phyloP scores from a whole-genome alignment of 2,888 invertebrate genomes.

The Gasteruption jaculator region DNA sequence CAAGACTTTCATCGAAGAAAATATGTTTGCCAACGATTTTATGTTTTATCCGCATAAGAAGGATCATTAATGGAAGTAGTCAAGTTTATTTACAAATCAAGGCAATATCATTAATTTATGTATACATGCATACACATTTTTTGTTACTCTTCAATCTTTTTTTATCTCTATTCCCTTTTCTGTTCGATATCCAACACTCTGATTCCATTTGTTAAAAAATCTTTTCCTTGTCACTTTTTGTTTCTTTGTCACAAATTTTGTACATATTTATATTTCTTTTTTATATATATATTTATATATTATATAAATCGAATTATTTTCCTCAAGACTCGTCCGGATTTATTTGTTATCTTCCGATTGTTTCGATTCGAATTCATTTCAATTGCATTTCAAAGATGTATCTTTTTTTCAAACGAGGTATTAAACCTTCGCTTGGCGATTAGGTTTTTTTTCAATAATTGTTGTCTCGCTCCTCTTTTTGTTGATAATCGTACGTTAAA shows the following conservation, averaged over 20 bases:
- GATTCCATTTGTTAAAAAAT: slow-evolving; percentile 19
- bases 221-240: slow-evolving; percentile 17
- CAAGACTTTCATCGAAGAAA: too few species aligned
- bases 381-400: too few species aligned
- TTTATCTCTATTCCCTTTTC: slow-evolving; percentile 17
- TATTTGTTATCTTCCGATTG: slow-evolving; percentile 6
- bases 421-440: slow-evolving; percentile 27
- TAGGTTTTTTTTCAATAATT: slow-evolving; percentile 21
- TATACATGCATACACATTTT: slow-evolving; percentile 32
- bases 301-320: slow-evolving; percentile 14
- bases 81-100: slow-evolving; percentile 51
- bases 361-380: too few species aligned
- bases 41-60: too few species aligned
- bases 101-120: slow-evolving; percentile 46
- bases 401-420: slow-evolving; percentile 21
- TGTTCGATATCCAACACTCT: slow-evolving; percentile 14
- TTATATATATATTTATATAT: slow-evolving; percentile 22
- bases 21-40: too few species aligned
- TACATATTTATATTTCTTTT: slow-evolving; percentile 35
- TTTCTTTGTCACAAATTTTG: slow-evolving; percentile 31
- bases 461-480: slow-evolving; percentile 11
- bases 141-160: slow-evolving; percentile 6
- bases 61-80: slow-evolving; percentile 42
- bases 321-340: slow-evolving; percentile 14
- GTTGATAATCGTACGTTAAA: slow-evolving; percentile 10